phyloP scores from a whole-genome alignment of 2,113 vertebrate genomes.

The Oceanodroma tethys region DNA sequence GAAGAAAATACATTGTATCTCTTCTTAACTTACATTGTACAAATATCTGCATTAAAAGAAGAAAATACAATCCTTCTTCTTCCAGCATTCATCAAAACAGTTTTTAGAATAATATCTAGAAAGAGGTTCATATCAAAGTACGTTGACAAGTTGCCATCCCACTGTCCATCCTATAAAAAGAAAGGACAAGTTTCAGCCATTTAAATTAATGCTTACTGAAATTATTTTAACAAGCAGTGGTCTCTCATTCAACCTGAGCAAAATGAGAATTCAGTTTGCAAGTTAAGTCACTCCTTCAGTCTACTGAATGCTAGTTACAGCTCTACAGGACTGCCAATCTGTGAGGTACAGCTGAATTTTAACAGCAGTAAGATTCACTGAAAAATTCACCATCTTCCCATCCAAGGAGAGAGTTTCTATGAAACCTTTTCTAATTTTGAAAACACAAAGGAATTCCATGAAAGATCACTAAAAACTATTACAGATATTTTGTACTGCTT shows the following conservation, averaged over 20 bases:
- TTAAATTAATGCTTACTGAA: neutral
- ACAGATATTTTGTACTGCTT: neutral
- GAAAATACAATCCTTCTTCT: slow-evolving; percentile 91
- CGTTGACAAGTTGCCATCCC: slow-evolving; percentile 91
- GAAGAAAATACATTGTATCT: neutral
- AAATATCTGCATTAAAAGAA: slow-evolving; percentile 93
- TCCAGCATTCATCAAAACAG: slow-evolving; percentile 86
- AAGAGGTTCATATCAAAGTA: slow-evolving; percentile 97
- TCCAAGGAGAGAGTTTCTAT: neutral
- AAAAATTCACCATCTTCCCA: neutral
- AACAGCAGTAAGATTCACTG: neutral
- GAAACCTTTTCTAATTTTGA: neutral
- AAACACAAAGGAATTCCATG: neutral
- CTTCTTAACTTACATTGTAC: slow-evolving; percentile 87
- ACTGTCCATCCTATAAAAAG: slow-evolving; percentile 84
- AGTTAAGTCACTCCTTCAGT: neutral
- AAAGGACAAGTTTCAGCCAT: neutral
- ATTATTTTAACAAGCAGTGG: neutral
- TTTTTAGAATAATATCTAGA: slow-evolving; percentile 90
- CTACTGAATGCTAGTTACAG: neutral
- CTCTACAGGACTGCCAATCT: neutral
- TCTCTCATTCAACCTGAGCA: neutral
- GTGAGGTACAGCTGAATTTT: neutral
- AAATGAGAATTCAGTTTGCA: neutral
- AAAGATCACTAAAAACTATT: neutral